A percentile compares a stretch with the other conserved stretches of the same genome.
Evolutionary conservation across 1,140 invertebrate genomes (phyloP).

Genomic region (Muscidifurax raptorellus): DNA sequence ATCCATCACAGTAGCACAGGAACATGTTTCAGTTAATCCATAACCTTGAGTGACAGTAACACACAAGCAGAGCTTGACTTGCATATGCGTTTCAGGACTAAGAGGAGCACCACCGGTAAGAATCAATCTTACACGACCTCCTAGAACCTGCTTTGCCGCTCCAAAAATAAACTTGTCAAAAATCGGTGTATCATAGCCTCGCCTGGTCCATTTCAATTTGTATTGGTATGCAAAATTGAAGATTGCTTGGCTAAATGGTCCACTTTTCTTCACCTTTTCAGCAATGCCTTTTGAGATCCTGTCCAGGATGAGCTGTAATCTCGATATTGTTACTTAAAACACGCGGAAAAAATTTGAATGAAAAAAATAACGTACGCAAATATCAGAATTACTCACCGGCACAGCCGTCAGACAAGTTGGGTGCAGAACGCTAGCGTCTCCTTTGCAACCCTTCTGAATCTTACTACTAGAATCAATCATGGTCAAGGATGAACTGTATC

Average conservation of each 20-base stretch:
- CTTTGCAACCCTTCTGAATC: slow-evolving; percentile 93
- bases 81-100: slow-evolving; percentile 95
- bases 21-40: slow-evolving; percentile 97
- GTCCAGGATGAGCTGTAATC: slow-evolving; percentile 91
- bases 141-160: slow-evolving; percentile 86
- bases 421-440: slow-evolving; percentile 92
- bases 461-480: slow-evolving; percentile 97
- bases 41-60: slow-evolving; percentile 95
- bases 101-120: slow-evolving; percentile 96
- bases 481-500: slow-evolving; percentile 96
- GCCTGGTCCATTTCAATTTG: slow-evolving; percentile 88
- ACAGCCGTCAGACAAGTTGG: slow-evolving; percentile 97
- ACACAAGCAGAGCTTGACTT: slow-evolving; percentile 95
- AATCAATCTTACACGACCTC: slow-evolving; percentile 90
- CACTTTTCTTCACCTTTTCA: slow-evolving; percentile 90
- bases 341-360: slow-evolving; percentile 5
- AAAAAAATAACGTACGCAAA: background rate
- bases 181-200: slow-evolving; percentile 90
- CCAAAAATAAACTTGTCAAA: slow-evolving; percentile 80
- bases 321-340: slow-evolving; percentile 38
- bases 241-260: slow-evolving; percentile 84
- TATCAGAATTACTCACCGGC: slow-evolving; percentile 81
- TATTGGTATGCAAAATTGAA: slow-evolving; percentile 96
- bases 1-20: slow-evolving; percentile 93
- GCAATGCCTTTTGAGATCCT: slow-evolving; percentile 96